Conservation (phyloP, 1,140 invertebrate genomes). For the Pogonognathellus flavescens region DNA sequence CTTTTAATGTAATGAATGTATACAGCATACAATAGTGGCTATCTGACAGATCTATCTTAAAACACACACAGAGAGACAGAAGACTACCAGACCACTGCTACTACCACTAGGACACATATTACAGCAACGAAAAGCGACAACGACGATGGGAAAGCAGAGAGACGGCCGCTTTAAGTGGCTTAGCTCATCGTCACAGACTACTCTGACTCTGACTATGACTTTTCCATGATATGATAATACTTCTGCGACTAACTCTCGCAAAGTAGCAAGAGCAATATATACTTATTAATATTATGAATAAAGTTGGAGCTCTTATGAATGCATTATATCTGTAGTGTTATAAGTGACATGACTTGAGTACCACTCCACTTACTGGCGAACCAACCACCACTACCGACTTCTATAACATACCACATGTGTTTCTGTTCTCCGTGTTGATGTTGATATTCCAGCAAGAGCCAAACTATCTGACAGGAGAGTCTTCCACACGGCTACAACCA, state of each 20-base stretch:
- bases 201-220: background rate
- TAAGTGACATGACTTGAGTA: slow-evolving; percentile 21
- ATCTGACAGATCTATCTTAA: background rate
- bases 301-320: background rate
- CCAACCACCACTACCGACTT: no score
- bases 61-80: no score
- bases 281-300: no score
- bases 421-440: slow-evolving; percentile 29
- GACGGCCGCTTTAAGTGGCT: background rate
- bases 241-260: no score
- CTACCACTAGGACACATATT: no score
- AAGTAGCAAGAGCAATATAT: no score
- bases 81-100: no score
- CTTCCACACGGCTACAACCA: background rate
- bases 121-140: no score
- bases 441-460: background rate
- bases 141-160: background rate
- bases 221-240: background rate
- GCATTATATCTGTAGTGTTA: slow-evolving; percentile 3
- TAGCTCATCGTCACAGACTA: background rate
- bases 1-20: no score
- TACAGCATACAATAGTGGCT: background rate
- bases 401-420: slow-evolving; percentile 12
- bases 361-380: background rate
- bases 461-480: background rate